A percentile compares a stretch with the other conserved stretches of the same genome.
Conservation (phyloP, 1,140 invertebrate genomes). For the Drosophila malerkotliana region DNA sequence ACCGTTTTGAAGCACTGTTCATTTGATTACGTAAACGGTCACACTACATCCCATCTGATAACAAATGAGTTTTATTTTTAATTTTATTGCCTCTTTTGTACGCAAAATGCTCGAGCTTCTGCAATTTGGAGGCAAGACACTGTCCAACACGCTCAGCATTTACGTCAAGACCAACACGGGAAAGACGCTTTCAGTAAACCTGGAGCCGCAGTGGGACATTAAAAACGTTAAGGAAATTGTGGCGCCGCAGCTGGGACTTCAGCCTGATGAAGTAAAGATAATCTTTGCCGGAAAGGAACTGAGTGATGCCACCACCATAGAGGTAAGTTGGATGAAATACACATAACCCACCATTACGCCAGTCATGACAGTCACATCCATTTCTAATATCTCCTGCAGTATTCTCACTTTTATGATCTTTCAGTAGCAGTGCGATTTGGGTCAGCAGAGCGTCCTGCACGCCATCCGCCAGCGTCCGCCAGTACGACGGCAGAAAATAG, state of each 20-base stretch:
- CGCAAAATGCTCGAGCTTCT: conserved; percentile 87
- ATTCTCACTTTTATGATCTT: conserved; percentile 1
- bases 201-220: conserved; percentile 91
- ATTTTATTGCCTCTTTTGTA: conserved; percentile 85
- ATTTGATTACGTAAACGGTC: conserved; percentile 5
- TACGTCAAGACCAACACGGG: conserved; percentile 90
- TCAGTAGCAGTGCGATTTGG: conserved; percentile 91
- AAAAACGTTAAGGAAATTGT: conserved; percentile 90
- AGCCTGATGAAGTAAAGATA: conserved; percentile 90
- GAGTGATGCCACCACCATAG: conserved; percentile 89
- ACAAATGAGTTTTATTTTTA: conserved; percentile 87
- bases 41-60: conserved; percentile 13
- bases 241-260: conserved; percentile 88
- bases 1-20: conserved; percentile 2
- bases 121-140: conserved; percentile 86
- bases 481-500: conserved; percentile 47
- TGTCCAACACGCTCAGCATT: conserved; percentile 88
- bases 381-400: background rate
- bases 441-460: conserved; percentile 92
- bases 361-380: background rate
- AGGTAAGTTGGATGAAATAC: conserved; percentile 84
- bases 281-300: conserved; percentile 94
- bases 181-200: conserved; percentile 87
- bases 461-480: conserved; percentile 86
- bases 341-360: background rate